Base-by-base conservation (phyloP, 2,113 vertebrate species). In the Mohoua ochrocephala region DNA sequence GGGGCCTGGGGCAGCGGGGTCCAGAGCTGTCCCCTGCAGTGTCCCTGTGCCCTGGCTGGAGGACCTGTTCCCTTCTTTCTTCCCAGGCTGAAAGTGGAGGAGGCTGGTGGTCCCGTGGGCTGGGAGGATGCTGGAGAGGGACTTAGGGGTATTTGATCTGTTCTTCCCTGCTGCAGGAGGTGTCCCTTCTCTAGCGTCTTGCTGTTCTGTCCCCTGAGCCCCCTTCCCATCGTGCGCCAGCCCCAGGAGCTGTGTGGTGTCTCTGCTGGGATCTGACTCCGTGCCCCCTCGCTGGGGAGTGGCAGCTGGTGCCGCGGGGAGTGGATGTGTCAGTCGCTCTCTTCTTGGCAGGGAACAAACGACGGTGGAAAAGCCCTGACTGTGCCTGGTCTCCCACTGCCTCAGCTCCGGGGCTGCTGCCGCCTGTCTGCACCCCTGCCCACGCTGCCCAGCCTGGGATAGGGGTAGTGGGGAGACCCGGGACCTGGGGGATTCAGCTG, bases 291-390 rank as follows among this genome's bases (percentile, higher is more conserved):
- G 3, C 94, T 65, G 96, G 47, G 74, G 52, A 86, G 89, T 1
- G 13, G 93, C 95, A 95, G 95, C 89, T 94, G 94, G 94, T 95
- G 80, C 94, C 2, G 80, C 20, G 22, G 64, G 76, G 86, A 87
- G 86, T 35, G 83, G 59, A 95, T 96, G 93, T 97, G 93, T 97
- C 96, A 95, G 95, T 95, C 54, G 53, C 85, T 77, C 17, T 81
- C 86, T 90, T 77, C 82, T 89, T 95, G 95, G 91, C 96, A 92
- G 87, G 89, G 84, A 92, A 81, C 49, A 60, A 74, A 42, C 4
- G 39, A 31, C 1, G 10, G 50, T 28, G 67, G 93, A 78, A 84
- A 95, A 97, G 76, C 89, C 87, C 52, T 82, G 95, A 8, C 86
- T 75, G 76, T 71, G 84, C 95, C 54, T 35, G 59, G 63, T 79